Conservation (phyloP, 2,113 vertebrate species). For the Apteryx mantelli region DNA sequence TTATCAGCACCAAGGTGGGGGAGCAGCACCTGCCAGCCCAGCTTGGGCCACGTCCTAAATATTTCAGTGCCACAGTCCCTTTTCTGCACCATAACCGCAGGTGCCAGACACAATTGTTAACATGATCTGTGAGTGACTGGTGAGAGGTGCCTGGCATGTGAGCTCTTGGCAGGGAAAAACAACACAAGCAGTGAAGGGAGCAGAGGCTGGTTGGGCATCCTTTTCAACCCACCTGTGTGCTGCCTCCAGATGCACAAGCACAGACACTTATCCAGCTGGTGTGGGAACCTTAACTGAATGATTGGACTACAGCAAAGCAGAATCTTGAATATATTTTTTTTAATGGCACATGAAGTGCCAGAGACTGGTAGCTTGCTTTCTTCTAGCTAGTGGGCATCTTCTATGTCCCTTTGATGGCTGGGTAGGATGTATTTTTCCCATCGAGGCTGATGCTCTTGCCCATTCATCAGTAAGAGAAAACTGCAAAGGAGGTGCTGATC, state of each 20-base stretch:
- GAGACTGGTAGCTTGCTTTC: background rate
- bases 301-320: background rate
- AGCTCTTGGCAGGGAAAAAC: background rate
- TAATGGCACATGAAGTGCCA: background rate
- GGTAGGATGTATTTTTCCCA: background rate
- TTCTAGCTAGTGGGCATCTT: background rate
- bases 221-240: background rate
- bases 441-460: background rate
- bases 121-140: background rate
- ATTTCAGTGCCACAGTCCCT: fast-evolving
- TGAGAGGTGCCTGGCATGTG: fast-evolving
- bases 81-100: background rate
- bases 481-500: background rate
- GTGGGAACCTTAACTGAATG: background rate
- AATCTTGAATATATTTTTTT: background rate
- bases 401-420: background rate
- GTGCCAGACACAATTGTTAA: fast-evolving
- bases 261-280: background rate
- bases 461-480: background rate
- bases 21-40: background rate
- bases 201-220: background rate
- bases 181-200: background rate
- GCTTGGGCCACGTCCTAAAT: background rate
- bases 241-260: background rate
- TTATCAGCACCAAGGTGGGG: background rate